A percentile compares a stretch with the other conserved stretches of the same genome.
Evolutionary conservation across 2,113 vertebrate genomes (phyloP).

Genomic region (rat (Rattus norvegicus)): DNA sequence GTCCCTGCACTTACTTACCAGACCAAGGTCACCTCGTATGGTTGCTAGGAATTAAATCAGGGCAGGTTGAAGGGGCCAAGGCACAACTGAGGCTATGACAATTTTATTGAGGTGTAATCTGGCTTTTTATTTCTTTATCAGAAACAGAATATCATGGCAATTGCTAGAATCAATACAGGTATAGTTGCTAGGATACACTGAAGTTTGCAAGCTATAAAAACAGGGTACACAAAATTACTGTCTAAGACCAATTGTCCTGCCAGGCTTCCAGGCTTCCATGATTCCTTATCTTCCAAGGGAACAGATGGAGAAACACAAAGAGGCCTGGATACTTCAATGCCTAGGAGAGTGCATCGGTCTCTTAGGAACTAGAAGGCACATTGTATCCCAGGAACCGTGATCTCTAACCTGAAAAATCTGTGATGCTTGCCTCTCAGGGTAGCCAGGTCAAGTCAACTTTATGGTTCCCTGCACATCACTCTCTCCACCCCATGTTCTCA

Average conservation of each 20-base stretch:
- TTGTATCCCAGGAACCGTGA: background rate
- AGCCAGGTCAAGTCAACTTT: background rate
- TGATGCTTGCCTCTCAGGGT: background rate
- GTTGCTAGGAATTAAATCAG: background rate
- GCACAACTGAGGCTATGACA: background rate
- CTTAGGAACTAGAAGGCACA: background rate
- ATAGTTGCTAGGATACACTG: background rate
- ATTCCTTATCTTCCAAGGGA: background rate
- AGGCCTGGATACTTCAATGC: background rate
- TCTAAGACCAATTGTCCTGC: background rate
- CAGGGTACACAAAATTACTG: background rate
- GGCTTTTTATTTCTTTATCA: background rate
- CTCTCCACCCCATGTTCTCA: background rate
- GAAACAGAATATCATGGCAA: background rate
- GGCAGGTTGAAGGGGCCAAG: background rate
- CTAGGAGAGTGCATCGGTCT: background rate
- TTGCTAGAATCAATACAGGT: background rate
- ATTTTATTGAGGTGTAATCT: background rate
- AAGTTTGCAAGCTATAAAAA: background rate
- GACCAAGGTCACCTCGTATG: background rate
- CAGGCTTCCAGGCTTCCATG: background rate
- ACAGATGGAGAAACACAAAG: background rate
- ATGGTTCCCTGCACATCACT: background rate
- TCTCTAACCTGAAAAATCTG: background rate
- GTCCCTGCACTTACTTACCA: background rate